Evolutionary conservation across 2,797 vertebrate genomes (phyloP).

Genomic region (Sebastes oblongus): DNA sequence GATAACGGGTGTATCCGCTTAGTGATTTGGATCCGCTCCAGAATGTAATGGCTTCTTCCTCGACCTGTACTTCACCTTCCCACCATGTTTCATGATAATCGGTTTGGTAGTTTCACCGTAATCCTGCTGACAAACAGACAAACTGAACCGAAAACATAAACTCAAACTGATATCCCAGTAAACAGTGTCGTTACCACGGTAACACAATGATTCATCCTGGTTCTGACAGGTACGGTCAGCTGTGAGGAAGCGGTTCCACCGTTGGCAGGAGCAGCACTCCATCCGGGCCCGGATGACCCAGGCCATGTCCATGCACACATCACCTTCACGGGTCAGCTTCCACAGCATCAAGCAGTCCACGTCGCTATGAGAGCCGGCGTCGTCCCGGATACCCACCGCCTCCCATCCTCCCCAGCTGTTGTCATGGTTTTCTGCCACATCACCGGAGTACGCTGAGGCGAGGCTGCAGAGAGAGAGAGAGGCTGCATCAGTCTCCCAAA

Average conservation of each 20-base stretch:
- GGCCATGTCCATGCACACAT: conserved; percentile 95
- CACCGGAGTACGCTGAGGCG: conserved; percentile 41
- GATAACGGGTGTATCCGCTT: neutral
- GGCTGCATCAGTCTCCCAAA: conserved; percentile 39
- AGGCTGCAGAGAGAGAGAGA: neutral
- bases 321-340: conserved; percentile 86
- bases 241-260: conserved; percentile 91
- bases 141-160: neutral
- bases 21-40: too few species aligned
- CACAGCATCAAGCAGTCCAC: conserved; percentile 94
- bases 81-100: neutral
- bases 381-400: conserved; percentile 1
- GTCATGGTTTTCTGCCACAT: conserved; percentile 50
- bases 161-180: neutral
- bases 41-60: too few species aligned
- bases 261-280: conserved; percentile 96
- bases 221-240: conserved; percentile 89
- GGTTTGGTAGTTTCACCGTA: neutral
- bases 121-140: neutral
- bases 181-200: neutral
- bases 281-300: conserved; percentile 89
- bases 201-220: neutral
- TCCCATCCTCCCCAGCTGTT: conserved; percentile 4
- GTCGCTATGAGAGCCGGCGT: conserved; percentile 80
- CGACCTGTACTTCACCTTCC: neutral